Conservation (phyloP, 1,140 invertebrate genomes). For the Bombus difficillimus region DNA sequence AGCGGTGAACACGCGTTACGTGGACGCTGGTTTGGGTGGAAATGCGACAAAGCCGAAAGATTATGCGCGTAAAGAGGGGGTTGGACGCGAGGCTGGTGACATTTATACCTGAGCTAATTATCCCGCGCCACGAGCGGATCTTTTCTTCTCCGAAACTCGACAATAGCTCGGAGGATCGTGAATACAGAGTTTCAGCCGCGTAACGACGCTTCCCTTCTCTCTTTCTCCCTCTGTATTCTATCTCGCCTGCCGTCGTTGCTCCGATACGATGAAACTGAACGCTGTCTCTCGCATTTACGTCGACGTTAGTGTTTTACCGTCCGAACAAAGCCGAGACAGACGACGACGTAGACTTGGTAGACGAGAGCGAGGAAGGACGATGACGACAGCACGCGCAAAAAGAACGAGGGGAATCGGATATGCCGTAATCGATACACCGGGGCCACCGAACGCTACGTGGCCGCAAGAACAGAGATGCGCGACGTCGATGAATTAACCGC, state of each 20-base stretch:
- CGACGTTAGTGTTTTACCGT: conserved; percentile 52
- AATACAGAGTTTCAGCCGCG: neutral
- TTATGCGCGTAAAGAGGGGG: neutral
- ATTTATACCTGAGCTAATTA: conserved; percentile 53
- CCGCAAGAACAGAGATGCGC: conserved; percentile 37
- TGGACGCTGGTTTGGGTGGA: neutral
- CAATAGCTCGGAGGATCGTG: conserved; percentile 29
- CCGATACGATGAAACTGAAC: conserved; percentile 44
- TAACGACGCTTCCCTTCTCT: neutral
- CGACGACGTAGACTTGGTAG: conserved; percentile 16
- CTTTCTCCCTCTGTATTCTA: neutral
- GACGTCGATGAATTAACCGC: conserved; percentile 30
- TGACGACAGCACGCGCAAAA: conserved; percentile 36
- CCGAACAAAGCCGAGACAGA: conserved; percentile 27
- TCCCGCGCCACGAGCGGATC: conserved; percentile 22
- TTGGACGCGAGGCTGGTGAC: neutral
- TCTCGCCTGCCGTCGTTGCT: neutral
- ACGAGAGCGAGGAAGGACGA: neutral
- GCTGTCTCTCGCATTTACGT: conserved; percentile 38
- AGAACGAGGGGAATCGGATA: conserved; percentile 48
- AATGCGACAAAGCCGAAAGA: conserved; percentile 25
- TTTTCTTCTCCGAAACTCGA: conserved; percentile 41
- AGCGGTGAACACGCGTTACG: neutral
- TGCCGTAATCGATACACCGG: conserved; percentile 49
- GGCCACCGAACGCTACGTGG: conserved; percentile 43